A percentile compares a stretch with the other conserved stretches of the same genome.
These are phyloP conservation scores for Nephrotoma appendiculata DNA, from an alignment of 2,888 invertebrate species.

Conservation along the genomic window DNA sequence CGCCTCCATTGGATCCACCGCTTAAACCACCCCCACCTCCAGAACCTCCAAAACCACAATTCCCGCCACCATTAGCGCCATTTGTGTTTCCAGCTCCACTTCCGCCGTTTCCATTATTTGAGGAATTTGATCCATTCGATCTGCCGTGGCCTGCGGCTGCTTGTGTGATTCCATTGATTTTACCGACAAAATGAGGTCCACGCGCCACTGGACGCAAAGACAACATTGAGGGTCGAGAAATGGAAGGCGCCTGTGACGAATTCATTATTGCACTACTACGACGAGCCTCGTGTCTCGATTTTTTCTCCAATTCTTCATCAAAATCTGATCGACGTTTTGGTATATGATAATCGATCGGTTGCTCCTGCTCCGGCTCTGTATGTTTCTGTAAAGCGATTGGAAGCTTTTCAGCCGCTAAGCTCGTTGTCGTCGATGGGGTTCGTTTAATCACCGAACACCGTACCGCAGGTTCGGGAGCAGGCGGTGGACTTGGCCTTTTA, in stretches of 20 bases:
- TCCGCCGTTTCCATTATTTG: slow-evolving; percentile 33
- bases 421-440: slow-evolving; percentile 41
- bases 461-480: slow-evolving; percentile 49
- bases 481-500: slow-evolving; percentile 38
- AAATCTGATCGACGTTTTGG: slow-evolving; percentile 54
- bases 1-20: slow-evolving; percentile 37
- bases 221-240: slow-evolving; percentile 27
- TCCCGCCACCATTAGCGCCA: slow-evolving; percentile 22
- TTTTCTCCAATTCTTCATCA: slow-evolving; percentile 38
- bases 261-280: slow-evolving; percentile 49
- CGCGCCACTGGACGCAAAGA: slow-evolving; percentile 38
- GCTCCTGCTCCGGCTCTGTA: slow-evolving; percentile 60
- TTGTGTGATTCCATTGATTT: slow-evolving; percentile 48
- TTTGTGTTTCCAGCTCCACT: slow-evolving; percentile 15
- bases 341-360: slow-evolving; percentile 78
- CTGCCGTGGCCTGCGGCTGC: slow-evolving; percentile 73
- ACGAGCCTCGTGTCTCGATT: slow-evolving; percentile 50
- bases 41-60: slow-evolving; percentile 22
- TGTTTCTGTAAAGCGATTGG: slow-evolving; percentile 35
- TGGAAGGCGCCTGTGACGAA: not conserved
- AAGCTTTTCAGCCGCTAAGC: slow-evolving; percentile 26
- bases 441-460: slow-evolving; percentile 72
- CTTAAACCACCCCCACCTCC: slow-evolving; percentile 38
- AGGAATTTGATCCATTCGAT: slow-evolving; percentile 40
- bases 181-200: slow-evolving; percentile 31